Evolutionary conservation across 1,140 invertebrate genomes (phyloP).

Genomic region (Aphelenchoides fujianensis): DNA sequence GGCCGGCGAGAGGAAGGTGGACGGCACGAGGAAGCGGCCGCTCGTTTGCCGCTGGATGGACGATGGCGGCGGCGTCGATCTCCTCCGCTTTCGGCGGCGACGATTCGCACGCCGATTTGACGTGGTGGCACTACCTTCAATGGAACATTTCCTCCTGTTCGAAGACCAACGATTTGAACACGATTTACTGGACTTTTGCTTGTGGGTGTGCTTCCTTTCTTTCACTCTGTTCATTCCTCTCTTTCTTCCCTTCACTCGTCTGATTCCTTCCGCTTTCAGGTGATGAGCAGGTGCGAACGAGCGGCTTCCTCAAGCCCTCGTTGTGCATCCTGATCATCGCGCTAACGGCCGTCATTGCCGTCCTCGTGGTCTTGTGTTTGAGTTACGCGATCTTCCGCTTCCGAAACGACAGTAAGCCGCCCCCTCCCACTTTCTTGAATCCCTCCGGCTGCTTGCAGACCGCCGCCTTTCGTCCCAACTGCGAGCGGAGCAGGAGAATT

Average conservation of each 20-base stretch:
- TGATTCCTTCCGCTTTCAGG: constrained; percentile 28
- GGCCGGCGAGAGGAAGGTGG: too few species aligned
- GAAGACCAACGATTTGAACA: constrained; percentile 40
- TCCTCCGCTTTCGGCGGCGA: neutral
- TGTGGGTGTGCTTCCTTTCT: constrained; percentile 44
- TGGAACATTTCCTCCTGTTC: constrained; percentile 53
- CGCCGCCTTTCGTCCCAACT: constrained; percentile 23
- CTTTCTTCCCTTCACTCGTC: too few species aligned
- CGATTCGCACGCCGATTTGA: constrained; percentile 34
- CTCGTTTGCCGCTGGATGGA: too few species aligned
- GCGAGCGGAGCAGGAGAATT: constrained; percentile 30
- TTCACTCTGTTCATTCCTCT: too few species aligned
- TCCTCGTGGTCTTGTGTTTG: constrained; percentile 13
- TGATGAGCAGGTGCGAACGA: neutral
- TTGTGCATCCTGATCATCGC: constrained; percentile 34
- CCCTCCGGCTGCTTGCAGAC: constrained; percentile 17
- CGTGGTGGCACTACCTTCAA: constrained; percentile 53
- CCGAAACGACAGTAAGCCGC: constrained; percentile 19
- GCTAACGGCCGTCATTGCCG: constrained; percentile 29
- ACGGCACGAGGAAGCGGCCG: neutral
- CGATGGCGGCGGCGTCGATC: neutral
- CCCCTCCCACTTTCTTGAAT: neutral
- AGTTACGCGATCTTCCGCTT: constrained; percentile 34
- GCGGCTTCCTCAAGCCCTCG: constrained; percentile 33
- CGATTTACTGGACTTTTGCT: constrained; percentile 48